A percentile compares a stretch with the other conserved stretches of the same genome.
Evolutionary conservation across 2,888 invertebrate genomes (phyloP).

Genomic region (Caenorhabditis uteleia): DNA sequence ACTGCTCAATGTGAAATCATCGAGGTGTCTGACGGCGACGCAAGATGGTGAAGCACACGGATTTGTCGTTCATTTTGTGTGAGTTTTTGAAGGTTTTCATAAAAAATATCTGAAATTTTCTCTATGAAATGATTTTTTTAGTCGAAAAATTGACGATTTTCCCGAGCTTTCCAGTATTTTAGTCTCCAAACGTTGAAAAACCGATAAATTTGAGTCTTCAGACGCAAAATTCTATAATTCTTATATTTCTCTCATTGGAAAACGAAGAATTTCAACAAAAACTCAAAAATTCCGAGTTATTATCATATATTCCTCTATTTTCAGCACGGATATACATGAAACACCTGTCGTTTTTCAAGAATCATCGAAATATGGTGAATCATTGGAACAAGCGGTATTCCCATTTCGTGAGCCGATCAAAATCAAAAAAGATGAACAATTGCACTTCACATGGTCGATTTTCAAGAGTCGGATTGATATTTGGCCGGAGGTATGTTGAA

Average conservation of each 20-base stretch:
- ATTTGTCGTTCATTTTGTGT: constrained; percentile 22
- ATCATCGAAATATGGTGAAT: background rate
- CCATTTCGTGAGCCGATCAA: too few relatives aligned
- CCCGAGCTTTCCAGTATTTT: too few relatives aligned
- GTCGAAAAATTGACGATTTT: background rate
- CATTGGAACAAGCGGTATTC: background rate
- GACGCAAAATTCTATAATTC: too few relatives aligned
- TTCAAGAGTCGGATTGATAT: background rate
- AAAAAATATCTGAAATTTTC: background rate
- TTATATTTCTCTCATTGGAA: too few relatives aligned
- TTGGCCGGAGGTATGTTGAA: background rate
- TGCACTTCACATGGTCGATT: background rate
- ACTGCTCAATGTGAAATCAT: background rate
- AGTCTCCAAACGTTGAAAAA: constrained; percentile 1
- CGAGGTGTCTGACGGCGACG: background rate
- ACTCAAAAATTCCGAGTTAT: too few relatives aligned
- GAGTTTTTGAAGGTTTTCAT: constrained; percentile 1
- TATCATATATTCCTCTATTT: too few relatives aligned
- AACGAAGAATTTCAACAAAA: too few relatives aligned
- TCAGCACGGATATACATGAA: too few relatives aligned
- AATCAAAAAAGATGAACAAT: too few relatives aligned
- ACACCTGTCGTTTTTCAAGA: too few relatives aligned
- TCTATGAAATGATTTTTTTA: background rate
- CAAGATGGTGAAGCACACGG: constrained; percentile 20
- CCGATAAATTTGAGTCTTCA: constrained; percentile 7